Percentiles rank a stretch among this genome's conserved stretches.
These are phyloP conservation scores for Paraplagusia blochii DNA, from an alignment of 2,113 vertebrate species.

Conservation along the genomic window DNA sequence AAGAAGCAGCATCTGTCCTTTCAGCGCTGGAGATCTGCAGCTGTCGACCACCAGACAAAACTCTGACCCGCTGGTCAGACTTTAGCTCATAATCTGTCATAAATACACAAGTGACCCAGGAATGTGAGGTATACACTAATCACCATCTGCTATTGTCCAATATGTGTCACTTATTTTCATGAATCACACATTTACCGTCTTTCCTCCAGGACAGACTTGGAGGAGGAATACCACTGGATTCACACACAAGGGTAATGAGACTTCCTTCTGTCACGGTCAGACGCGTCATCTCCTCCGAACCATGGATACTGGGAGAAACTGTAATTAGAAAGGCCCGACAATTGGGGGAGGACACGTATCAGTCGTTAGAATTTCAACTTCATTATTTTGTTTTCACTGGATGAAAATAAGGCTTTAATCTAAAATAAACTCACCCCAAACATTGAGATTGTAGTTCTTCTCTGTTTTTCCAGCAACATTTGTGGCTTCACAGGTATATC, in stretches of 20 bases:
- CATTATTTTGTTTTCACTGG: background rate
- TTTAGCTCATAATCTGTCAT: slow-evolving; percentile 77
- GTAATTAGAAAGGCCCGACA: slow-evolving; percentile 39
- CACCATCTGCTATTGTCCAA: background rate
- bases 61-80: slow-evolving; percentile 72
- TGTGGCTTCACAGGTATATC: slow-evolving; percentile 93
- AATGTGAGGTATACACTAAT: background rate
- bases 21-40: slow-evolving; percentile 84
- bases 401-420: background rate
- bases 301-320: slow-evolving; percentile 84
- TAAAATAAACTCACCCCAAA: slow-evolving; percentile 85
- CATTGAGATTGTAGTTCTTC: slow-evolving; percentile 94
- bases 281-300: slow-evolving; percentile 77
- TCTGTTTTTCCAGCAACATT: slow-evolving; percentile 94
- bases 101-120: background rate
- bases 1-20: slow-evolving; percentile 82
- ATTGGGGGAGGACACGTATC: slow-evolving; percentile 31
- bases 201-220: slow-evolving; percentile 90
- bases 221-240: slow-evolving; percentile 93
- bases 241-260: slow-evolving; percentile 85
- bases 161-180: background rate
- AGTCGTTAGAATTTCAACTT: background rate
- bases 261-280: slow-evolving; percentile 86
- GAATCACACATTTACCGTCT: slow-evolving; percentile 75
- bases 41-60: slow-evolving; percentile 90